Base-by-base conservation (phyloP, 2,888 invertebrate genomes). In the Epinotia ramella region DNA sequence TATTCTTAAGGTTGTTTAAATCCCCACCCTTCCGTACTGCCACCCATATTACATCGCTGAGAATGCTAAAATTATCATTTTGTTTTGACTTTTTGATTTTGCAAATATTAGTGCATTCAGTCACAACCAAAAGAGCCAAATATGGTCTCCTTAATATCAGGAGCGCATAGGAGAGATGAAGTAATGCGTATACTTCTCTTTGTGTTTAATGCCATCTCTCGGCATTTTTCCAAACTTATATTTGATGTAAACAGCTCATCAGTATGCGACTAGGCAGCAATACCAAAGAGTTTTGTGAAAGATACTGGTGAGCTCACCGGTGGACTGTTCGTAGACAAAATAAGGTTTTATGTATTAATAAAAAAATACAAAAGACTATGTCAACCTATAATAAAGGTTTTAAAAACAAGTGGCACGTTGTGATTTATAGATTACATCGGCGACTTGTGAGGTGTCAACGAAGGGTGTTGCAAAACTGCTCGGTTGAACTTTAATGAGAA, bases 101-200 rank as follows among this genome's bases (percentile, higher is more conserved):
- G 0, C 7, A 33, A 6, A 33, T 33, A 6, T 33, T 7, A 33
- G 33, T 33, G 0, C 2, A 4, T 33, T 1, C 24, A 24, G 1
- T 24, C 24, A 24, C 82, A 85, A 81, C 82, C 80, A 87, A 89
- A 90, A 88, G 90, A 87, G 85, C 92, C 92, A 89, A 92, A 93
- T 93, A 93, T 88, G 92, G 92, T 80, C 84, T 85, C 87, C 78
- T 87, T 89, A 87, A 84, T 92, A 94, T 91, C 82, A 93, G 92
- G 92, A 80, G 78, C 73, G 77, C 89, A 93, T 86, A 82, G 76
- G 62, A 73, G 56, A 77, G 60, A 64, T 84, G 80, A 85, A 87
- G 87, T 77, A 84, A 49, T 33, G 53, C 18, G 20, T 44, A 18
- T 64, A 11, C 1, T 9, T 78, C 78, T 67, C 28, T 70, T 76